Conservation (phyloP, 2,113 vertebrate species). For the Bettongia penicillata region DNA sequence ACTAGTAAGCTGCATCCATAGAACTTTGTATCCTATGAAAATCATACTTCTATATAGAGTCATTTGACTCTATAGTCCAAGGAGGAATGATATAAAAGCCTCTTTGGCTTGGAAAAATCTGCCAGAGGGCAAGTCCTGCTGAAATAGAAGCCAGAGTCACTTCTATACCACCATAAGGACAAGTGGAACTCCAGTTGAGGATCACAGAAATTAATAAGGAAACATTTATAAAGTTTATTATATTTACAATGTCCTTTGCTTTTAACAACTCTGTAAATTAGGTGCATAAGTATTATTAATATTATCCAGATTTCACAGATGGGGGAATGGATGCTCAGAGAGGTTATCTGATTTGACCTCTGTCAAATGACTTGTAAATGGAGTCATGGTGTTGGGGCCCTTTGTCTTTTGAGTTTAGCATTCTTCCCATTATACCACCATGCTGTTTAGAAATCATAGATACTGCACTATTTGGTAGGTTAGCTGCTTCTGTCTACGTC, state of each 20-base stretch:
- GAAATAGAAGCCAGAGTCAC: neutral
- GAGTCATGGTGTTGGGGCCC: neutral
- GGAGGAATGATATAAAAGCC: neutral
- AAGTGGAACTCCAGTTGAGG: neutral
- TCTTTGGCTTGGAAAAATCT: neutral
- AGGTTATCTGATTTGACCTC: constrained; percentile 8
- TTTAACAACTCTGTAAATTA: neutral
- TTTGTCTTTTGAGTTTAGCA: no score
- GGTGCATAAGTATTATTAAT: neutral
- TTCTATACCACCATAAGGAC: neutral
- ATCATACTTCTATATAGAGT: neutral
- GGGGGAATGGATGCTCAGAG: constrained; percentile 12
- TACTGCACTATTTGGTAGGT: neutral
- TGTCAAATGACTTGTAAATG: neutral
- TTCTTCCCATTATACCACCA: neutral
- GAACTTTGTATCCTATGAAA: neutral
- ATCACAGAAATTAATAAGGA: neutral
- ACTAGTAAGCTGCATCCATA: neutral
- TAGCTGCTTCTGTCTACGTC: neutral
- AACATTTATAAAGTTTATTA: neutral
- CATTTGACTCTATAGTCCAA: neutral
- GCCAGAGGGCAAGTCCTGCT: neutral
- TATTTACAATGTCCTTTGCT: neutral
- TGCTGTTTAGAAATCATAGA: neutral
- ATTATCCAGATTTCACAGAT: neutral